Conservation (phyloP, 2,113 vertebrate genomes). For the Rutilus rutilus region DNA sequence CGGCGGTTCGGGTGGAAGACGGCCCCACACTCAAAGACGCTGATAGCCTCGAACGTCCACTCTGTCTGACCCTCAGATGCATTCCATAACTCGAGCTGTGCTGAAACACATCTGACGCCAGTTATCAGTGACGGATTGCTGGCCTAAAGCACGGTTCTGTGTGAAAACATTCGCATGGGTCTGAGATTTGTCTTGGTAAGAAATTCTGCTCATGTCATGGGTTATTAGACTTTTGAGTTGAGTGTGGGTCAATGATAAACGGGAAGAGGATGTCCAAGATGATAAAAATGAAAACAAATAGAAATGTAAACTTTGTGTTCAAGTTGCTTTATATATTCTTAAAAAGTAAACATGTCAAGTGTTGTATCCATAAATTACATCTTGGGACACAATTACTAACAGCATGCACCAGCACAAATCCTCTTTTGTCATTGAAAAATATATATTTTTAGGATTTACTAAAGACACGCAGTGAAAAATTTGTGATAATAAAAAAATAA, state of each 20-base stretch:
- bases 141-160: neutral
- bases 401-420: too few species aligned
- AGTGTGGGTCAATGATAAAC: neutral
- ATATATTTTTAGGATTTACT: too few species aligned
- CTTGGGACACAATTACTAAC: neutral
- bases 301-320: too few species aligned
- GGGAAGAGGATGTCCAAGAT: neutral
- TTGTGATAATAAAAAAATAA: too few species aligned
- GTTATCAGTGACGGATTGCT: slow-evolving; percentile 33
- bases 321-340: neutral
- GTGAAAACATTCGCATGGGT: neutral
- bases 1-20: slow-evolving; percentile 11
- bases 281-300: neutral
- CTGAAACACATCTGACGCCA: slow-evolving; percentile 13
- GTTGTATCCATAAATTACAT: neutral
- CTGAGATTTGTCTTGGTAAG: neutral
- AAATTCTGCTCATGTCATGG: neutral
- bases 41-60: slow-evolving; percentile 53
- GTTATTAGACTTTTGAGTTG: neutral
- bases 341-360: neutral
- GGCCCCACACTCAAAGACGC: slow-evolving; percentile 46
- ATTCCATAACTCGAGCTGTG: slow-evolving; percentile 50
- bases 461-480: too few species aligned
- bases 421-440: too few species aligned
- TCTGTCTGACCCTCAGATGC: slow-evolving; percentile 57